phyloP scores from a whole-genome alignment of 2,113 vertebrate genomes.

The Scytalopus superciliaris region DNA sequence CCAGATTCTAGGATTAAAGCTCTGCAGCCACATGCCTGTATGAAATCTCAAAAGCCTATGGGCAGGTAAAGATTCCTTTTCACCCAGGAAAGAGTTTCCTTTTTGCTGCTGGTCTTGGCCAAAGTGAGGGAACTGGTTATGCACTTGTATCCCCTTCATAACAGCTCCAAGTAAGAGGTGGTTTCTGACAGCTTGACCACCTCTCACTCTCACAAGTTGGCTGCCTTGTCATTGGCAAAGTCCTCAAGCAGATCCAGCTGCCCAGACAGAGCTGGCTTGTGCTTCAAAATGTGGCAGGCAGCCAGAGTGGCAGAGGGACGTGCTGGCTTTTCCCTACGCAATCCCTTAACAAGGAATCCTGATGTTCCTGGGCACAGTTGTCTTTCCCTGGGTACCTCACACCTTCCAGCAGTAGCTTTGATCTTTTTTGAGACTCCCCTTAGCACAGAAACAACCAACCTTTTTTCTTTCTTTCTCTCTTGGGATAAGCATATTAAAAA shows the following conservation, averaged over 20 bases:
- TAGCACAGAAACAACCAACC: neutral
- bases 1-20: neutral
- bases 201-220: slow-evolving; percentile 27
- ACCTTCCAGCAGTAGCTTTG: neutral
- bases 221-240: slow-evolving; percentile 35
- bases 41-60: neutral
- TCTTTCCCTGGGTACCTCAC: neutral
- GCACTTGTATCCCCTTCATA: neutral
- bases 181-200: slow-evolving; percentile 26
- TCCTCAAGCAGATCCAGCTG: slow-evolving; percentile 47
- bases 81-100: neutral
- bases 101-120: neutral
- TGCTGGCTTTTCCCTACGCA: slow-evolving; percentile 19
- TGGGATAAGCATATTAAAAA: neutral
- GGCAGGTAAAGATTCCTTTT: neutral
- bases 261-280: slow-evolving; percentile 21
- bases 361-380: slow-evolving; percentile 41
- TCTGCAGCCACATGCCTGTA: neutral
- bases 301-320: slow-evolving; percentile 33
- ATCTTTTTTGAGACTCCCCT: neutral
- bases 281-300: neutral
- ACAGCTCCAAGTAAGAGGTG: neutral
- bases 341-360: slow-evolving; percentile 35
- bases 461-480: neutral
- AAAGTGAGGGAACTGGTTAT: neutral